phyloP scores from a whole-genome alignment of 2,113 vertebrate species.

The Leptocoma aspasia region DNA sequence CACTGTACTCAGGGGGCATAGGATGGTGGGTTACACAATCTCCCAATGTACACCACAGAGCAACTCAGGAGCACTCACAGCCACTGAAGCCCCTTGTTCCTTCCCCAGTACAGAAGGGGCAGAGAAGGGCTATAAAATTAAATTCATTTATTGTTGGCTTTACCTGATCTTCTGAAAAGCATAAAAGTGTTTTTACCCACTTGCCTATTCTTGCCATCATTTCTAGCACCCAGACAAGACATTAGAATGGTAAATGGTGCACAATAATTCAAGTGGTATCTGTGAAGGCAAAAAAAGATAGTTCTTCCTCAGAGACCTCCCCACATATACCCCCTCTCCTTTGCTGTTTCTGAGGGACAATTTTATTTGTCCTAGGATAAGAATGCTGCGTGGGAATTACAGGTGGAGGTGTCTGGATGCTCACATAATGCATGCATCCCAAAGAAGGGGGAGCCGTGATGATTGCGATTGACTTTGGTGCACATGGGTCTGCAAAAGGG shows the following conservation, averaged over 20 bases:
- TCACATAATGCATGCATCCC: not conserved
- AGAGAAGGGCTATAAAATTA: not conserved
- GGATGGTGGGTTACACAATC: too few species aligned
- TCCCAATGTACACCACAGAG: not conserved
- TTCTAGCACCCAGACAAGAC: not conserved
- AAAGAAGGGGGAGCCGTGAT: not conserved
- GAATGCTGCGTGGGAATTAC: not conserved
- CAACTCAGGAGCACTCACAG: not conserved
- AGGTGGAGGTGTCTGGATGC: not conserved
- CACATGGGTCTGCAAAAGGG: not conserved
- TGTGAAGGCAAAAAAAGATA: not conserved
- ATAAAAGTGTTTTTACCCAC: not conserved
- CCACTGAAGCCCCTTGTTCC: rapidly evolving
- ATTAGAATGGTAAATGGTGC: not conserved
- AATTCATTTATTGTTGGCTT: not conserved
- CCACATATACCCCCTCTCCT: not conserved
- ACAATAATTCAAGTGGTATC: not conserved
- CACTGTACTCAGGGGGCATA: not conserved
- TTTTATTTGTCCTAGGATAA: not conserved
- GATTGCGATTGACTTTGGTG: not conserved
- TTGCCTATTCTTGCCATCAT: not conserved
- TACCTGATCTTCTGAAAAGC: not conserved
- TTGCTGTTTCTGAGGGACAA: not conserved
- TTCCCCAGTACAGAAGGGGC: not conserved
- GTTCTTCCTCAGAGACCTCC: not conserved